Conservation (phyloP, 2,888 invertebrate species). For the Thelaira solivaga region DNA sequence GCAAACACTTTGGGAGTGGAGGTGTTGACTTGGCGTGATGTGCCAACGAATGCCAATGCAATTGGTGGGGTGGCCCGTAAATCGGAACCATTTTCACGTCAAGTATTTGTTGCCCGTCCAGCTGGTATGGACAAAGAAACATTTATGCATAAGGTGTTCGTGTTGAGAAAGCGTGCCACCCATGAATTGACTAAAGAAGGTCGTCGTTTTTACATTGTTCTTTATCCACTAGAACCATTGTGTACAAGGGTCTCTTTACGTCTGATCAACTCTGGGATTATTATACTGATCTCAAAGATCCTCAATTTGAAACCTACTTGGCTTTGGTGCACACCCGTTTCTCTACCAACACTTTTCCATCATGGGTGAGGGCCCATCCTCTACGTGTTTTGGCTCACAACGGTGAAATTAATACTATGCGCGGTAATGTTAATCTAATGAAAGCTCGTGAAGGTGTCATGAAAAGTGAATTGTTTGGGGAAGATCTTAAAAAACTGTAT, state of each 20-base stretch:
- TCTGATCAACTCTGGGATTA: conserved; percentile 93
- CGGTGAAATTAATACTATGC: conserved; percentile 99
- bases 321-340: conserved; percentile 98
- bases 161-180: conserved; percentile 94
- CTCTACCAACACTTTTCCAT: conserved; percentile 99
- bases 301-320: conserved; percentile 93
- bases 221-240: conserved; percentile 90
- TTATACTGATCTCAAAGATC: conserved; percentile 84
- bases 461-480: conserved; percentile 88
- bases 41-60: conserved; percentile 89
- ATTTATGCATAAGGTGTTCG: conserved; percentile 85
- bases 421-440: conserved; percentile 99
- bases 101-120: conserved; percentile 89
- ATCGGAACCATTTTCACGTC: conserved; percentile 97
- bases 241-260: conserved; percentile 98
- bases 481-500: conserved; percentile 89
- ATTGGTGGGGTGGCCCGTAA: conserved; percentile 95
- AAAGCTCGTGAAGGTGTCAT: conserved; percentile 98
- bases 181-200: conserved; percentile 91
- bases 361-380: conserved; percentile 99
- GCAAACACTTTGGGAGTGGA: conserved; percentile 88
- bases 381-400: conserved; percentile 95
- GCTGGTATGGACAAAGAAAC: conserved; percentile 74
- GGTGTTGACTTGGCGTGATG: conserved; percentile 95
- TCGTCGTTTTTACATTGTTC: conserved; percentile 98